Percentiles rank a stretch among this genome's conserved stretches.
These are phyloP conservation scores for Rhyacophila brunnea DNA, from an alignment of 1,140 invertebrate species.

Conservation along the genomic window DNA sequence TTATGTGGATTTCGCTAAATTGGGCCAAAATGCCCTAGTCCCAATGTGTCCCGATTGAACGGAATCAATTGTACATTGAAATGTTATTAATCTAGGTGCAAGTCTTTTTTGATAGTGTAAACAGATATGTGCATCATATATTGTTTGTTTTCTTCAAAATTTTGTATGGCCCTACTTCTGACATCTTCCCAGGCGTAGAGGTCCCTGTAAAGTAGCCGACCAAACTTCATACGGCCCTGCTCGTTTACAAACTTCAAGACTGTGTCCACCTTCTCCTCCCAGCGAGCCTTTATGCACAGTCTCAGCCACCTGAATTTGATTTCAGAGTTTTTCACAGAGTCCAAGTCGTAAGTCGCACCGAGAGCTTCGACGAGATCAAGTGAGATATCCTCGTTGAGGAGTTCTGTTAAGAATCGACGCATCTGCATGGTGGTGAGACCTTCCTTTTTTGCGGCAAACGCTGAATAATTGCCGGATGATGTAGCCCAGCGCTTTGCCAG, in stretches of 20 bases:
- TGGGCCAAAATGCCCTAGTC: no score
- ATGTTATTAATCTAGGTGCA: conserved; percentile 53
- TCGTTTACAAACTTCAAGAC: conserved; percentile 77
- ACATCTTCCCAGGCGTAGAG: conserved; percentile 77
- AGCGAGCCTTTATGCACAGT: conserved; percentile 71
- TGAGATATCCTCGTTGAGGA: conserved; percentile 59
- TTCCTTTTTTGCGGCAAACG: conserved; percentile 11
- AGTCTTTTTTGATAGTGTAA: conserved; percentile 72
- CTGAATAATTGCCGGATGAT: conserved; percentile 8
- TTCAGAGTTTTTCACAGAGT: conserved; percentile 71
- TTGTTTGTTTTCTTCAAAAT: conserved; percentile 67
- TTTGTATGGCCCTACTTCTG: conserved; percentile 66
- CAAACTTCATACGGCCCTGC: conserved; percentile 89
- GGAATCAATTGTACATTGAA: no score
- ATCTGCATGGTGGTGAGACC: conserved; percentile 59
- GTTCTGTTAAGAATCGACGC: conserved; percentile 69
- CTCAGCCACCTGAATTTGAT: conserved; percentile 81
- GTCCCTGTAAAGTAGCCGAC: conserved; percentile 83
- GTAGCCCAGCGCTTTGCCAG: conserved; percentile 51
- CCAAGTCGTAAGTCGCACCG: conserved; percentile 68
- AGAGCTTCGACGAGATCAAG: conserved; percentile 63
- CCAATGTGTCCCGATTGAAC: no score
- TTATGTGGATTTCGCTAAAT: no score
- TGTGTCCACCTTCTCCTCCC: conserved; percentile 63
- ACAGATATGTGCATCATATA: conserved; percentile 83